Base-by-base conservation (phyloP, 1,140 invertebrate species). In the Diorhabda carinulata region DNA sequence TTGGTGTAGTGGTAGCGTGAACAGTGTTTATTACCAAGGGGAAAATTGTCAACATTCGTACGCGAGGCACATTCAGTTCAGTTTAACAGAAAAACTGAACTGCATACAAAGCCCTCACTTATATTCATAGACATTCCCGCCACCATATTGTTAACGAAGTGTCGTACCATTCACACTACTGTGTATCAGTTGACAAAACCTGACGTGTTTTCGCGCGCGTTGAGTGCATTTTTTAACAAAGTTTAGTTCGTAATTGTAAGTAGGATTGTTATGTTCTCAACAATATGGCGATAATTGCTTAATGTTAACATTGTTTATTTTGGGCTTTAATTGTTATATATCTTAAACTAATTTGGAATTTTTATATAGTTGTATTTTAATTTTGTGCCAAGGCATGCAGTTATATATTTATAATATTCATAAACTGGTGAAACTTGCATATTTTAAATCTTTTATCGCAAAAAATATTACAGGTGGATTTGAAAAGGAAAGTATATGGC, bases 401-500 rank as follows among this genome's bases (percentile, higher is more conserved):
- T 10, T 25, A 25, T 25, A 25, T 25, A 25, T 25, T 25, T 25
- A 25, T 25, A 25, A 25, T 0, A 25, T 25, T 25, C 25, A 25
- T 25, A 25, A 25, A 74, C 73, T 79, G 40, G 71, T 71, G 58
- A 80, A 80, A 74, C 43, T 75, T 65, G 72, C 77, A 58, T 79
- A 74, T 75, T 77, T 77, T 61, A 72, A 79, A 80, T 79, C 72
- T 77, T 79, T 10, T 71, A 67, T 40, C 25, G 25, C 25, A 25
- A 25, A 25, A 25, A 25, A 25, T 25, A 25, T 25, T 25, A 25
- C 25, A 25, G 64, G 67, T 69, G 62, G 61, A 69, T 69, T 58
- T 69, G 2, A 44, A 61, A 67, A 42, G 9, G 43, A 67, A 63
- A 47, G 43, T 41, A 62, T 43, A 62, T 62, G 61, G 4, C 43